Conservation (phyloP, 1,140 invertebrate genomes). For the Scaptomyza hsui region DNA sequence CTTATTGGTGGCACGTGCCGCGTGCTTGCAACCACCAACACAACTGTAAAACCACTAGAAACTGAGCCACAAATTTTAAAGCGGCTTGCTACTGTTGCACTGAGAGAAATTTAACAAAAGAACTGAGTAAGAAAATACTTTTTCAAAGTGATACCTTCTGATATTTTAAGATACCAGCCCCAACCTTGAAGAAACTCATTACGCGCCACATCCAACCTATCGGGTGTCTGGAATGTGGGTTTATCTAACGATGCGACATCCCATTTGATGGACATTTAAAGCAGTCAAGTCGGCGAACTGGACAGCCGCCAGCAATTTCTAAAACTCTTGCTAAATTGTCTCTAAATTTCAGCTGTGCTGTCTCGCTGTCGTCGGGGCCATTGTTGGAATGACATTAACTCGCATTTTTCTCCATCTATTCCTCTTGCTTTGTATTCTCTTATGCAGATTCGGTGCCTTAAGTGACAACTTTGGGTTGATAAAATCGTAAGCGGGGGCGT, state of each 20-base stretch:
- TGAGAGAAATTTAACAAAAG: background rate
- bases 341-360: slow-evolving; percentile 48
- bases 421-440: slow-evolving; percentile 9
- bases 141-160: slow-evolving; percentile 3
- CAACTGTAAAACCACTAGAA: slow-evolving; percentile 19
- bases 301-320: slow-evolving; percentile 34
- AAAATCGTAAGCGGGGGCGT: background rate
- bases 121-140: too few relatives aligned
- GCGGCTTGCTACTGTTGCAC: slow-evolving; percentile 23
- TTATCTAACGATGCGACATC: slow-evolving; percentile 39
- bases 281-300: slow-evolving; percentile 29
- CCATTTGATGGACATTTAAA: slow-evolving; percentile 42
- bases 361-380: slow-evolving; percentile 31
- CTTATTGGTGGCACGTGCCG: slow-evolving; percentile 53
- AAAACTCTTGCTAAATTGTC: slow-evolving; percentile 52
- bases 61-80: slow-evolving; percentile 36
- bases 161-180: slow-evolving; percentile 13
- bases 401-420: slow-evolving; percentile 13
- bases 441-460: slow-evolving; percentile 42
- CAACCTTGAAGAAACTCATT: slow-evolving; percentile 27
- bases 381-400: slow-evolving; percentile 43
- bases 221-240: slow-evolving; percentile 31
- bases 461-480: slow-evolving; percentile 20
- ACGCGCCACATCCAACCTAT: slow-evolving; percentile 8
- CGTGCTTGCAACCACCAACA: slow-evolving; percentile 14